Evolutionary conservation across 2,888 invertebrate genomes (phyloP), one percentile per base, ranked within the genome.

Genomic region (Abscondita cerata): DNA sequence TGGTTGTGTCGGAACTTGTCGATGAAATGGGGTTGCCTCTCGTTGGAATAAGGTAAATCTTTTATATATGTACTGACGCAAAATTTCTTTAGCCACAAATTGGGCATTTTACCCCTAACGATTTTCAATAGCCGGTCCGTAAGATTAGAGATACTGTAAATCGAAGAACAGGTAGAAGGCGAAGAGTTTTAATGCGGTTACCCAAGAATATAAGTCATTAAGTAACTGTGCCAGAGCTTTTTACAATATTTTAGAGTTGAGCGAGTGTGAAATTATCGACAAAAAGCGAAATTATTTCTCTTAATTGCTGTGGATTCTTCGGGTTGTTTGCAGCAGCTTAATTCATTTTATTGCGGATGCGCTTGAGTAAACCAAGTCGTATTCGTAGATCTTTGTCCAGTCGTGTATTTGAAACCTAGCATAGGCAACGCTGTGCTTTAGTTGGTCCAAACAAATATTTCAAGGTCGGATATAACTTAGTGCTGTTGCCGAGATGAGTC

Each of bases 1-100:
- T 91, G 66, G 90, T 91, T 67, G 84, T 90, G 38, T 88, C 89
- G 1, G 89, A 90, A 76, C 84, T 89, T 70, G 88, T 89, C 40
- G 87, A 89, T 57, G 89, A 90, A 66, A 89, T 89, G 77, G 86
- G 85, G 31, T 85, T 86, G 68, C 86, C 87, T 73, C 86, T 88
- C 76, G 85, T 87, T 34, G 87, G 87, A 74, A 83, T 86, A 80
- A 87, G 87, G 87, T 87, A 81, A 81, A 72, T 66, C 20, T 25
- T 13, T 55, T 25, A 31, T 48, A 1, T 6, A 46, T 20, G 11
- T 18, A 18, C 15, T 41, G 13, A 12, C 8, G 12, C 16, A 16
- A 16, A 15, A 11, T 18, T 41, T 16, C 12, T 15, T 40, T n/a
- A 31, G 54, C 65, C 65, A 60, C 67, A 67, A 65, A 58, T 59